phyloP scores from a whole-genome alignment of 1,140 invertebrate species.

The Papilio xuthus region DNA sequence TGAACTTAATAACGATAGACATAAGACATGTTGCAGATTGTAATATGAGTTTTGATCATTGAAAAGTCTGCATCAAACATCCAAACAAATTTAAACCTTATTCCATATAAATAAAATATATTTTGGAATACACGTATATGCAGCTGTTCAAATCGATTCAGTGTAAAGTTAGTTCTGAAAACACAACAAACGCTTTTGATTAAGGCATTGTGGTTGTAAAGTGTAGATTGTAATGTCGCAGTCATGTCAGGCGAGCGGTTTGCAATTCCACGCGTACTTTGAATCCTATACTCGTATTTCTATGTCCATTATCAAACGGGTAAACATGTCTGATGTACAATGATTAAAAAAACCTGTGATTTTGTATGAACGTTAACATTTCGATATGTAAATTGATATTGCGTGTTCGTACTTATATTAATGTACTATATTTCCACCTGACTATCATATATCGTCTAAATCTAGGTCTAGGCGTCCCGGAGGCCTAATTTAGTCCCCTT shows the following conservation, averaged over 20 bases:
- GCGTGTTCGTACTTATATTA: not conserved
- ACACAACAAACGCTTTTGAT: conserved; percentile 27
- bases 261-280: conserved; percentile 30
- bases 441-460: too few species aligned
- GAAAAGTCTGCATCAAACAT: not conserved
- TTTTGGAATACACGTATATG: not conserved
- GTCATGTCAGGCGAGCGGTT: conserved; percentile 4
- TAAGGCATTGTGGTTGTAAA: conserved; percentile 34
- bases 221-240: conserved; percentile 4
- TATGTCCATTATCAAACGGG: conserved; percentile 15
- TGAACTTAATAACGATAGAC: conserved; percentile 15
- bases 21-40: conserved; percentile 6
- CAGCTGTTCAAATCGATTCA: conserved; percentile 27
- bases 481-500: too few species aligned
- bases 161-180: conserved; percentile 28
- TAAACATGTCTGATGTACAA: conserved; percentile 7
- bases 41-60: conserved; percentile 3
- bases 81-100: conserved; percentile 8
- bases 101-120: not conserved
- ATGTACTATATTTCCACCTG: not conserved
- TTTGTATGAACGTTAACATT: not conserved
- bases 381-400: conserved; percentile 2
- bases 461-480: too few species aligned
- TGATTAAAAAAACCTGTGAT: not conserved
- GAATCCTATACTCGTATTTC: conserved; percentile 17